Evolutionary conservation across 2,888 invertebrate species (phyloP).

Genomic region (Scaptomyza flava): DNA sequence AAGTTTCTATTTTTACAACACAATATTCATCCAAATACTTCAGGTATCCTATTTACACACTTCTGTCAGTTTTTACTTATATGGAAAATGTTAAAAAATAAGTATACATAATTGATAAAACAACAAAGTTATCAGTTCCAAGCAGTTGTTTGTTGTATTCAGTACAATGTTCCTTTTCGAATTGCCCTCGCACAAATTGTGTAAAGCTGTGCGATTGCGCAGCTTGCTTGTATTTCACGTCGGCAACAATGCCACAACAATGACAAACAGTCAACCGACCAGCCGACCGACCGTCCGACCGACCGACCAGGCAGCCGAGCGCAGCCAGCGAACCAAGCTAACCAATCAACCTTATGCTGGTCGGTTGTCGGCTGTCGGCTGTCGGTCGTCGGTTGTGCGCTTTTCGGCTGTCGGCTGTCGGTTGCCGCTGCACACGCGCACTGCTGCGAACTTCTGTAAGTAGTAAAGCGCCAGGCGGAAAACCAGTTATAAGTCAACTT

Average conservation of each 20-base stretch:
- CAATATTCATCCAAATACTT: too few species aligned
- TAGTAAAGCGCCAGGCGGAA: conserved; percentile 59
- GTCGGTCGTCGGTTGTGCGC: conserved; percentile 9
- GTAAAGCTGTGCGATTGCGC: conserved; percentile 71
- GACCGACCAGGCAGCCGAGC: conserved; percentile 18
- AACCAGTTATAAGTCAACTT: conserved; percentile 84
- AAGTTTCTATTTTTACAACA: conserved; percentile 10
- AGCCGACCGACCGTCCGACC: conserved; percentile 9
- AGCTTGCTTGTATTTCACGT: conserved; percentile 74
- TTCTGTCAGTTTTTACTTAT: background rate
- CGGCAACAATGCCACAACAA: conserved; percentile 67
- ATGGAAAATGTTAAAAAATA: too few species aligned
- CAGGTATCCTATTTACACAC: too few species aligned
- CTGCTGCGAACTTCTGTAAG: conserved; percentile 58
- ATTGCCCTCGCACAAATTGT: conserved; percentile 58
- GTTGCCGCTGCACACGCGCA: conserved; percentile 59
- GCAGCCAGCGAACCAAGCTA: conserved; percentile 29
- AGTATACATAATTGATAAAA: too few species aligned
- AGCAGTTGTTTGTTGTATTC: too few species aligned
- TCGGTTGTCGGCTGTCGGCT: conserved; percentile 10
- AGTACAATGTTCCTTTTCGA: background rate
- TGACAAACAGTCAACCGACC: conserved; percentile 57
- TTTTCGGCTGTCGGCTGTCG: conserved; percentile 3
- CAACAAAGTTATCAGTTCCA: too few species aligned
- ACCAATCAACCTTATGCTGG: conserved; percentile 59